Conservation (phyloP, 2,797 vertebrate species). For the Psittacula echo region DNA sequence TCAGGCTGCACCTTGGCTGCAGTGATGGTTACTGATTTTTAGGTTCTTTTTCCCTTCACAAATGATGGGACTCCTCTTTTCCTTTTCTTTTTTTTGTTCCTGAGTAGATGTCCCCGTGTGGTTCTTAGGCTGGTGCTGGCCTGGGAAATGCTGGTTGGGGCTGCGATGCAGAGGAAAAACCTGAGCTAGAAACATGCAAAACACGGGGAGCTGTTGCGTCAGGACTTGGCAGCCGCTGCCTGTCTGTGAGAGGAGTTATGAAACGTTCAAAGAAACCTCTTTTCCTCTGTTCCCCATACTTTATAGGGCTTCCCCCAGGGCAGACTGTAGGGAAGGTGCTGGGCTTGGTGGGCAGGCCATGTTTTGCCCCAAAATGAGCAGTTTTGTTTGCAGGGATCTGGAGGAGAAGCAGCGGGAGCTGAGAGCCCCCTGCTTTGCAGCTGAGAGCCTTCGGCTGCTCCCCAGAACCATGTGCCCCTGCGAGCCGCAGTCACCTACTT, state of each 20-base stretch:
- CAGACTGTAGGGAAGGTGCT: background rate
- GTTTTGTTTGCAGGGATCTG: background rate
- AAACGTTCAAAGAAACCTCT: background rate
- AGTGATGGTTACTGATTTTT: background rate
- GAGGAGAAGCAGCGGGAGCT: background rate
- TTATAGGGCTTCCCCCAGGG: background rate
- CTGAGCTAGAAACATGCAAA: background rate
- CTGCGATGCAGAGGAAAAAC: background rate
- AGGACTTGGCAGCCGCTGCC: background rate
- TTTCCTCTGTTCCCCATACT: background rate
- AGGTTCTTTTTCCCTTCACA: background rate
- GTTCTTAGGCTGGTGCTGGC: background rate
- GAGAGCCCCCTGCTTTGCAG: background rate
- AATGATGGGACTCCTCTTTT: background rate
- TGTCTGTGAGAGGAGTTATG: background rate
- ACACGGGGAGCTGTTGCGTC: background rate
- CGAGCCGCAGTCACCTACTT: background rate
- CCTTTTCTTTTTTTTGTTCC: background rate
- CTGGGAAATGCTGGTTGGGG: background rate
- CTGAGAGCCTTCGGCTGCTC: rapidly evolving
- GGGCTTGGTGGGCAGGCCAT: rapidly evolving
- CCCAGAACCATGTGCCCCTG: background rate
- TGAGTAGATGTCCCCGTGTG: rapidly evolving
- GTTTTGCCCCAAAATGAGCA: background rate
- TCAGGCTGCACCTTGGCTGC: background rate